Conservation (phyloP, 1,140 invertebrate species). For the Diploscapter pachys region DNA sequence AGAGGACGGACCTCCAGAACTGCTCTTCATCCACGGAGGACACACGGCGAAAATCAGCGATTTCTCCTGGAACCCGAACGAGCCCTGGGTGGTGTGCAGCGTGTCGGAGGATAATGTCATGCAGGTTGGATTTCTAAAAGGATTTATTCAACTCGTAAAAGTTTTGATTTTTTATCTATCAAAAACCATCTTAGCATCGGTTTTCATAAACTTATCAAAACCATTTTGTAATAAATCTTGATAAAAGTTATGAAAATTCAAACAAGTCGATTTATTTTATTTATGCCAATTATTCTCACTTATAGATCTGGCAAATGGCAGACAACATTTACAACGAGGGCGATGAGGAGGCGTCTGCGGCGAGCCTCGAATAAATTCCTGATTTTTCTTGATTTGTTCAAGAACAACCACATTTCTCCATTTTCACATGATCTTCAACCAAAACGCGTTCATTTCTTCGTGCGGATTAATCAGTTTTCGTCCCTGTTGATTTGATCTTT, state of each 20-base stretch:
- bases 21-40: conserved; percentile 83
- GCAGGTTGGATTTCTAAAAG: conserved; percentile 67
- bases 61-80: conserved; percentile 99
- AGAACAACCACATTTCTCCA: neutral
- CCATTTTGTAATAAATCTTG: no score
- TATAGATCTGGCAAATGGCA: conserved; percentile 88
- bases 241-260: no score
- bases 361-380: conserved; percentile 1
- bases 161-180: neutral
- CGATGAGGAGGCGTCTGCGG: conserved; percentile 66
- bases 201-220: neutral
- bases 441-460: neutral
- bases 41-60: conserved; percentile 99
- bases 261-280: neutral
- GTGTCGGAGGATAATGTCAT: conserved; percentile 99
- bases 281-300: neutral
- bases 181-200: neutral
- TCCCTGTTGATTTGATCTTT: neutral
- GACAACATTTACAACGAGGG: conserved; percentile 99
- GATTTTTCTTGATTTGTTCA: neutral
- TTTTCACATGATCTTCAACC: neutral
- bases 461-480: neutral
- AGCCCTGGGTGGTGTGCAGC: conserved; percentile 97
- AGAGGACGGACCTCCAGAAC: conserved; percentile 88
- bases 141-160: neutral